Conservation (phyloP, 1,140 invertebrate species). For the Macrotrachela quadricornifera region DNA sequence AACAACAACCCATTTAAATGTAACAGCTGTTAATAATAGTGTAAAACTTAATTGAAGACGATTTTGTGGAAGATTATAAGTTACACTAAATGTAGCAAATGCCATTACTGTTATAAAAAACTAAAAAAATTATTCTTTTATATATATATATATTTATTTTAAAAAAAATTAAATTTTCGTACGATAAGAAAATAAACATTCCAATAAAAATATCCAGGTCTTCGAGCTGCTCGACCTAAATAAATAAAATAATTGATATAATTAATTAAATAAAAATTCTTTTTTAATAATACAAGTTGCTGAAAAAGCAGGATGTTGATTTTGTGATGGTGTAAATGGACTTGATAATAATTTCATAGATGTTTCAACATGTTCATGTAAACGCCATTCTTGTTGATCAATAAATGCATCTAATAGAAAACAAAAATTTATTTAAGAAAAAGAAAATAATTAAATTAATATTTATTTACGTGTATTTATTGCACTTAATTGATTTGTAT, state of each 20-base stretch:
- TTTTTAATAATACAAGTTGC: too few relatives aligned
- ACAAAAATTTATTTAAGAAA: background rate
- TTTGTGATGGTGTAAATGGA: too few relatives aligned
- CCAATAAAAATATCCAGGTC: conserved; percentile 16
- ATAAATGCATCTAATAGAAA: conserved; percentile 1
- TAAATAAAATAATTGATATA: conserved; percentile 1
- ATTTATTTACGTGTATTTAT: background rate
- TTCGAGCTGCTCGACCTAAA: conserved; percentile 12
- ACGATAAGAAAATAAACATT: conserved; percentile 15
- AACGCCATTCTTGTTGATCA: conserved; percentile 10
- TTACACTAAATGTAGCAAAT: conserved; percentile 29
- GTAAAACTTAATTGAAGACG: conserved; percentile 24
- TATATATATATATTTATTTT: too few relatives aligned
- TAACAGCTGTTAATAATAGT: conserved; percentile 19
- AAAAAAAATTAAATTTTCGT: too few relatives aligned
- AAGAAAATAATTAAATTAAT: background rate
- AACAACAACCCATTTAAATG: conserved; percentile 29
- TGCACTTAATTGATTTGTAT: background rate
- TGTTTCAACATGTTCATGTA: conserved; percentile 13
- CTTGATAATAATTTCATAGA: background rate
- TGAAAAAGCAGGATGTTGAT: too few relatives aligned
- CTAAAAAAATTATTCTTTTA: background rate
- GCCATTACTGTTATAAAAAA: conserved; percentile 24
- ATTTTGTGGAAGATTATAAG: conserved; percentile 22
- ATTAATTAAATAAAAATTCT: too few relatives aligned